phyloP scores from a whole-genome alignment of 2,113 vertebrate genomes.

The Epinephelus moara region DNA sequence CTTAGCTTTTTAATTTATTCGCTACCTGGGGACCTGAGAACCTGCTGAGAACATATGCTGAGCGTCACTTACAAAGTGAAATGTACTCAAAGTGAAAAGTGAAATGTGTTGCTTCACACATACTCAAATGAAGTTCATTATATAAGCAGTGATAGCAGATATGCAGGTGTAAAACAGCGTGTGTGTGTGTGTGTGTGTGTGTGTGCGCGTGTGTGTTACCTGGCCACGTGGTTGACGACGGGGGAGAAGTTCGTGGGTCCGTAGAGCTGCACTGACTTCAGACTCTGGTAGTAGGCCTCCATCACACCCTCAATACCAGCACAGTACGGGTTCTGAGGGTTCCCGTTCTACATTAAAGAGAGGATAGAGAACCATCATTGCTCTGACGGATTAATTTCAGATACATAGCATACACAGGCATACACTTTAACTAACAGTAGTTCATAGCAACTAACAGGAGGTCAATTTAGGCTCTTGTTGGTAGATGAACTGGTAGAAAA shows the following conservation, averaged over 20 bases:
- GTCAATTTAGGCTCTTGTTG: too few relatives aligned
- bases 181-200: background rate
- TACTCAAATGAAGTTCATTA: slow-evolving; percentile 22
- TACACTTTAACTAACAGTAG: background rate
- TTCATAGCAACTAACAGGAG: too few relatives aligned
- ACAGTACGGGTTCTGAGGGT: slow-evolving; percentile 97
- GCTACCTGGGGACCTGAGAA: slow-evolving; percentile 54
- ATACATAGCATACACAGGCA: background rate
- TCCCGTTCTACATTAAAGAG: slow-evolving; percentile 90
- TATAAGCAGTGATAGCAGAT: background rate
- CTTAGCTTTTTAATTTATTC: background rate
- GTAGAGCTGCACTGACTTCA: slow-evolving; percentile 88
- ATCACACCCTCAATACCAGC: slow-evolving; percentile 96
- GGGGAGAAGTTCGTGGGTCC: slow-evolving; percentile 98
- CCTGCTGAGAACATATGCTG: slow-evolving; percentile 35
- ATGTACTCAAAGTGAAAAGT: background rate
- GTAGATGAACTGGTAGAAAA: background rate
- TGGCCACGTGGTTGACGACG: slow-evolving; percentile 97
- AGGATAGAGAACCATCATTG: background rate
- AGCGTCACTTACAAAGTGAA: slow-evolving; percentile 22
- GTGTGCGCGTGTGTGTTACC: slow-evolving; percentile 79
- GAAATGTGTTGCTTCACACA: slow-evolving; percentile 28
- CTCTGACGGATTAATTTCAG: background rate
- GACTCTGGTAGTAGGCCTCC: slow-evolving; percentile 96
- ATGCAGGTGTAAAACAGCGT: background rate